Conservation (phyloP, 2,113 vertebrate genomes). For the Burhinus oedicnemus region DNA sequence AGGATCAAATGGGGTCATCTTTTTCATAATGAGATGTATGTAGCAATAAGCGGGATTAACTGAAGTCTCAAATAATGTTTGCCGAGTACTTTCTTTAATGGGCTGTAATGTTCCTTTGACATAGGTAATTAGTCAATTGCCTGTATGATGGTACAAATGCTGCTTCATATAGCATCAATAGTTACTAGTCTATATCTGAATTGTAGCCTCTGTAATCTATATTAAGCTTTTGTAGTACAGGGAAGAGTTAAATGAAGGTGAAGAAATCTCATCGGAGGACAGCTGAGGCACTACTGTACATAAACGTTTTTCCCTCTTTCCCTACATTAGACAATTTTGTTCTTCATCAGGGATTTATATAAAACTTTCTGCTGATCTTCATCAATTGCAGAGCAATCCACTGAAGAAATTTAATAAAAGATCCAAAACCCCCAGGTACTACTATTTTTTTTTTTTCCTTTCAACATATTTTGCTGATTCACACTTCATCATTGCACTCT, state of each 20-base stretch:
- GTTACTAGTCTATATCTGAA: neutral
- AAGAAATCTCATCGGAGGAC: neutral
- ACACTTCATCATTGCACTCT: neutral
- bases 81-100: neutral
- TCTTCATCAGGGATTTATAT: neutral
- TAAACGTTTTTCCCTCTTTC: neutral
- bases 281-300: neutral
- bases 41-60: neutral
- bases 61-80: neutral
- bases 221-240: neutral
- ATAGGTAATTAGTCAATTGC: neutral
- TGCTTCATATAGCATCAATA: neutral
- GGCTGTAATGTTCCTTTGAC: neutral
- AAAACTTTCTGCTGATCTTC: neutral
- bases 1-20: neutral
- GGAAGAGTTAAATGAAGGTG: neutral
- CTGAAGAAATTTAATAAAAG: neutral
- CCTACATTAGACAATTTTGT: neutral
- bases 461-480: neutral
- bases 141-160: neutral
- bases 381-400: neutral
- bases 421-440: neutral
- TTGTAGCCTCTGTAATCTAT: neutral
- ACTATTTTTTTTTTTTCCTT: neutral
- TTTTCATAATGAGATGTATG: neutral